Conservation (phyloP, 1,140 invertebrate species). For the Callitettix versicolor region DNA sequence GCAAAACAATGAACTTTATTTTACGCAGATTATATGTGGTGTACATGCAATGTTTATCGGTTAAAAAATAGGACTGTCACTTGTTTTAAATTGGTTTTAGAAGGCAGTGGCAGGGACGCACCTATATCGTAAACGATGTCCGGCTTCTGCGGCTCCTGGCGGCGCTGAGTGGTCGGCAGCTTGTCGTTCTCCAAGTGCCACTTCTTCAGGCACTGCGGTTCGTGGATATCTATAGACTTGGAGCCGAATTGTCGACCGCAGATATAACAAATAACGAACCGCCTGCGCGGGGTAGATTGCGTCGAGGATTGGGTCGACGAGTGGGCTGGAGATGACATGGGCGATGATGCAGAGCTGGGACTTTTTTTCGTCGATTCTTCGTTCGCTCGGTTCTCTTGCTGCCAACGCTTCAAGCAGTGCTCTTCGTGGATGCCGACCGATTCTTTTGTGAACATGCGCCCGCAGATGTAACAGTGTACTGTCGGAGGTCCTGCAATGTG, state of each 20-base stretch:
- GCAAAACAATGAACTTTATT: too few species aligned
- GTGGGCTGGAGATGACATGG: not conserved
- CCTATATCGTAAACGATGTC: slow-evolving; percentile 39
- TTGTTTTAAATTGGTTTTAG: not conserved
- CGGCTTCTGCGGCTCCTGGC: slow-evolving; percentile 50
- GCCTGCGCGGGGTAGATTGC: slow-evolving; percentile 22
- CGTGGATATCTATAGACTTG: slow-evolving; percentile 59
- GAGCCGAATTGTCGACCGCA: slow-evolving; percentile 63
- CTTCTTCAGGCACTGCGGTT: slow-evolving; percentile 66
- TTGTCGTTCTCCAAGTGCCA: slow-evolving; percentile 58
- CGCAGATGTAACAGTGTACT: slow-evolving; percentile 41
- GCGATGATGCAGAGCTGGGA: not conserved
- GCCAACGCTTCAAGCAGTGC: slow-evolving; percentile 58
- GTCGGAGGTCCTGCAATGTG: not conserved
- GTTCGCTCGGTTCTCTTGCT: slow-evolving; percentile 38
- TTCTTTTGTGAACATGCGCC: slow-evolving; percentile 56
- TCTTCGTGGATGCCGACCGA: slow-evolving; percentile 66
- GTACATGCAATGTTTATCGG: too few species aligned
- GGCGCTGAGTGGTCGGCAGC: slow-evolving; percentile 44
- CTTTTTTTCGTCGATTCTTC: slow-evolving; percentile 38
- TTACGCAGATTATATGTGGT: too few species aligned
- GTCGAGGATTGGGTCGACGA: slow-evolving; percentile 14
- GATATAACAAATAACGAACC: slow-evolving; percentile 49
- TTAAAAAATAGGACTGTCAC: not conserved
- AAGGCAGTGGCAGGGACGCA: slow-evolving; percentile 21